These are phyloP conservation scores for Ichneumoninae sp. DNA, from an alignment of 2,888 invertebrate genomes.

Conservation along the genomic window DNA sequence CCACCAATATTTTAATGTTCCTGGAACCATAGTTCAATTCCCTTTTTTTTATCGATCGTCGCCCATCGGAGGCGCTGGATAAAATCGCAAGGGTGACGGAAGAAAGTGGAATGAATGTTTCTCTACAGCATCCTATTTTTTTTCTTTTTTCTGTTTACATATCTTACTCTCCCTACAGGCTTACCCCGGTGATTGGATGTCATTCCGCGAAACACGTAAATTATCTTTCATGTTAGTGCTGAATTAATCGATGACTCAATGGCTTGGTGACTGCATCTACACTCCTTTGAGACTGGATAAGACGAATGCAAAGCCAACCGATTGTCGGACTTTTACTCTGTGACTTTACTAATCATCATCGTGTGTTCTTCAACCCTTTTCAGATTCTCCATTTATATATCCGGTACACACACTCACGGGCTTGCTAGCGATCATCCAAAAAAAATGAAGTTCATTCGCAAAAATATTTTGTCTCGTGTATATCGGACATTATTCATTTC, in stretches of 20 bases:
- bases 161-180: constrained; percentile 46
- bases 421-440: constrained; percentile 57
- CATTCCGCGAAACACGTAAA: constrained; percentile 12
- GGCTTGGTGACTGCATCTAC: constrained; percentile 29
- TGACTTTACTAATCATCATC: constrained; percentile 48
- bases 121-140: neutral
- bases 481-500: constrained; percentile 55
- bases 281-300: constrained; percentile 58
- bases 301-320: constrained; percentile 24
- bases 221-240: constrained; percentile 16
- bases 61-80: neutral
- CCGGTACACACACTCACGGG: constrained; percentile 37
- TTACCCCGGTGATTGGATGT: constrained; percentile 33
- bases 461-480: constrained; percentile 6
- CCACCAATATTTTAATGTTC: neutral
- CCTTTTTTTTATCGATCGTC: neutral
- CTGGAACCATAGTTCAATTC: neutral
- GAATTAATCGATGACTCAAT: constrained; percentile 36
- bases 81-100: neutral
- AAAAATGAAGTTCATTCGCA: constrained; percentile 43
- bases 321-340: constrained; percentile 27
- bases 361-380: constrained; percentile 29
- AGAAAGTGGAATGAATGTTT: constrained; percentile 15
- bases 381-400: constrained; percentile 41
- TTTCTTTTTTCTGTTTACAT: constrained; percentile 1